Percentiles rank a stretch among this genome's conserved stretches.
Conservation (phyloP, 2,888 invertebrate species). For the Acrobasis suavella region DNA sequence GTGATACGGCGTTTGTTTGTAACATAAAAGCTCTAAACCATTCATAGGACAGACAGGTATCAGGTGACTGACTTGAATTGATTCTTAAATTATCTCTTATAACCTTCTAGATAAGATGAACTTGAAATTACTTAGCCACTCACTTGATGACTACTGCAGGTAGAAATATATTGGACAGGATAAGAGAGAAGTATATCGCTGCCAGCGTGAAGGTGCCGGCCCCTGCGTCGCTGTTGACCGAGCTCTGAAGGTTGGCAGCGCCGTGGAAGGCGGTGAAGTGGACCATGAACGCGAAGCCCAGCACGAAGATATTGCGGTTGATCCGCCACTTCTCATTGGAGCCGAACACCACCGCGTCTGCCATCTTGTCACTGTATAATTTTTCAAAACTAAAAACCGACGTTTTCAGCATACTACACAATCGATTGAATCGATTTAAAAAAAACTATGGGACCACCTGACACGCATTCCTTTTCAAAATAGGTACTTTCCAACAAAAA, state of each 20-base stretch:
- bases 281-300: constrained; percentile 94
- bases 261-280: constrained; percentile 96
- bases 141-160: constrained; percentile 92
- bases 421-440: too few species aligned
- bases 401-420: too few species aligned
- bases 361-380: constrained; percentile 45
- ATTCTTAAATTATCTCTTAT: too few species aligned
- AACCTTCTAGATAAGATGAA: too few species aligned
- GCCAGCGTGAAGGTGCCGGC: constrained; percentile 92
- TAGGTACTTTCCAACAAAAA: too few species aligned
- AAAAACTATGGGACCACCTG: too few species aligned
- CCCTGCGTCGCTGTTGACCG: constrained; percentile 91
- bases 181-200: constrained; percentile 93
- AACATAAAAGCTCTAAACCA: too few species aligned
- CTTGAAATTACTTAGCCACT: constrained; percentile 52
- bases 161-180: constrained; percentile 94
- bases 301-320: constrained; percentile 91
- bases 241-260: constrained; percentile 91
- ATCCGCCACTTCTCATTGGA: constrained; percentile 88
- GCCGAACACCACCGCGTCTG: constrained; percentile 66
- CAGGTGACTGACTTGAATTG: too few species aligned
- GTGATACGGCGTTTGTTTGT: not conserved
- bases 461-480: too few species aligned
- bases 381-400: too few species aligned
- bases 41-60: too few species aligned